Evolutionary conservation across 2,113 vertebrate genomes (phyloP), one percentile per base, ranked within the genome.

Genomic region (Poecile atricapillus): DNA sequence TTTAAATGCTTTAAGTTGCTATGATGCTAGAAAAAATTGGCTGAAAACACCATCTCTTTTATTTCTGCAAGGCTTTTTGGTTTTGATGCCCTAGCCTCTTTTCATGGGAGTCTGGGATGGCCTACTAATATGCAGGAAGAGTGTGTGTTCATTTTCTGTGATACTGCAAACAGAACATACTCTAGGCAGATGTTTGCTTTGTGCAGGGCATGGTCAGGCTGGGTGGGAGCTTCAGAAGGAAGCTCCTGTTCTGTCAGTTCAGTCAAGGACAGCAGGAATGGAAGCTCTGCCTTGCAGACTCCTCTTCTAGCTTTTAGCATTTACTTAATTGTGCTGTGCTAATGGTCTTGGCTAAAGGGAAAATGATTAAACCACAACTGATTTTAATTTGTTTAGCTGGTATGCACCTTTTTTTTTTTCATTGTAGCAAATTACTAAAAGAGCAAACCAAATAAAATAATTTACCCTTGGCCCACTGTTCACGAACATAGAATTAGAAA

Each of bases 281-380:
- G 47, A n/a, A 85, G 23, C 17, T 83, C 65, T 85, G 49, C 63
- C 73, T 83, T 4, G 0, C 52, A 39, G 27, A 9, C n/a, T 89
- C 37, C 31, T 87, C 41, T 63, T 49, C 41, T 33, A 27, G 35
- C 77, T 91, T 88, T 83, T 88, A 96, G 77, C 86, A 88, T 96
- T 96, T 96, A 85, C 68, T 92, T 97, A 94, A 94, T 91, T 89
- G 52, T 94, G 70, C 85, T 63, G 68, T 75, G 79, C 73, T 97
- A 97, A 96, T 96, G 63, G 82, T 58, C 93, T 92, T 96, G 91
- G 88, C 93, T 96, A 92, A 97, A 97, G 82, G 74, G 62, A 97
- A 97, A 97, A 96, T 88, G 30, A 96, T 97, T 97, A 97, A 97
- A 95, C 94, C 74, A 87, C 93, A 91, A 95, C 94, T 96, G 85